These are phyloP conservation scores for Vanacampus margaritifer DNA, from an alignment of 2,113 vertebrate species.

Conservation along the genomic window DNA sequence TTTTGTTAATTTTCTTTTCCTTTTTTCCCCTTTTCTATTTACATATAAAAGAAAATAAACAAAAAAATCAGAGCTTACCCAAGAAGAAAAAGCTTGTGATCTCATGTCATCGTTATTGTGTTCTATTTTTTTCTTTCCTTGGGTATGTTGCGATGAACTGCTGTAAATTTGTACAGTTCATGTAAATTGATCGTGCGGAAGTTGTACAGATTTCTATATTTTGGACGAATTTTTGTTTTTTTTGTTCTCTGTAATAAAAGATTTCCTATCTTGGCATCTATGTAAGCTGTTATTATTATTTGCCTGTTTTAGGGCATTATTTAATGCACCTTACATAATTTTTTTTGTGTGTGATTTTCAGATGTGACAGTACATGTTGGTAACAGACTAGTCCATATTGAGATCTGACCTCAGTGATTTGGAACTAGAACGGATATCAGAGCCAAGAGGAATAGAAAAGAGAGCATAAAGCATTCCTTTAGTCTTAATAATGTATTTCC, in stretches of 20 bases:
- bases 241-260: slow-evolving; percentile 99
- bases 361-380: background rate
- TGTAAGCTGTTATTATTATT: slow-evolving; percentile 54
- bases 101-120: slow-evolving; percentile 85
- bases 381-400: slow-evolving; percentile 5
- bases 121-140: slow-evolving; percentile 51
- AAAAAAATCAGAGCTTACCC: slow-evolving; percentile 75
- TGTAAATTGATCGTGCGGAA: slow-evolving; percentile 99
- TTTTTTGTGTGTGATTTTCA: background rate
- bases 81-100: slow-evolving; percentile 87
- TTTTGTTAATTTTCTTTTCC: slow-evolving; percentile 37
- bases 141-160: slow-evolving; percentile 99
- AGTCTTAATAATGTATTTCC: background rate
- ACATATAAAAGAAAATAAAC: slow-evolving; percentile 71
- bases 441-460: slow-evolving; percentile 7
- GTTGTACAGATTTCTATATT: slow-evolving; percentile 99
- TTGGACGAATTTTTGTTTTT: slow-evolving; percentile 98
- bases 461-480: background rate
- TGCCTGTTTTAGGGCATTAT: background rate
- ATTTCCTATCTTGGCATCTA: slow-evolving; percentile 81
- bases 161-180: slow-evolving; percentile 99
- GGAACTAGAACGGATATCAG: slow-evolving; percentile 17
- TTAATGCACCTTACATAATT: background rate
- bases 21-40: slow-evolving; percentile 53
- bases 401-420: slow-evolving; percentile 21